Evolutionary conservation across 2,888 invertebrate genomes (phyloP).

Genomic region (Cinara cedri): DNA sequence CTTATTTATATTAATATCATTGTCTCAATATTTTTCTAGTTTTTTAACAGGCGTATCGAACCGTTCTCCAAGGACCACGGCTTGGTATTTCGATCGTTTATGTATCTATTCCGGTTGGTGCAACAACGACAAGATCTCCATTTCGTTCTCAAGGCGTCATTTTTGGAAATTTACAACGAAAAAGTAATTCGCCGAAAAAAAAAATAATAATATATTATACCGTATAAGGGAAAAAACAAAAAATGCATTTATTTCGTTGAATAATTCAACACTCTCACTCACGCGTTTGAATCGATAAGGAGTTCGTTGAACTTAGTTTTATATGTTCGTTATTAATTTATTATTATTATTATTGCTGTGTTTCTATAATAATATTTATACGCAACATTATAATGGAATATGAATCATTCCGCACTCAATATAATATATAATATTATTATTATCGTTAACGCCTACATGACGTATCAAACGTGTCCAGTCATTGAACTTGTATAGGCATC

Average conservation of each 20-base stretch:
- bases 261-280: not conserved
- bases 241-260: not conserved
- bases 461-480: constrained; percentile 11
- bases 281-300: not conserved
- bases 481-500: constrained; percentile 20
- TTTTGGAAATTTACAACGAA: constrained; percentile 95
- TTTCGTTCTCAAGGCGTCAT: constrained; percentile 88
- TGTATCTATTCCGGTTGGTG: constrained; percentile 84
- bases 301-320: constrained; percentile 24
- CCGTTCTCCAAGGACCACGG: constrained; percentile 80
- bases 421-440: too few species aligned
- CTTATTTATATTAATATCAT: too few species aligned
- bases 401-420: too few species aligned
- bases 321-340: not conserved
- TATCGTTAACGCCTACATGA: not conserved
- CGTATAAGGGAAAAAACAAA: too few species aligned
- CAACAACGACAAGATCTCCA: constrained; percentile 77
- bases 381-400: too few species aligned
- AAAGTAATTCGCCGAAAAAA: constrained; percentile 70
- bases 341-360: not conserved
- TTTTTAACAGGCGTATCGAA: constrained; percentile 68
- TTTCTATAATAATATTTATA: too few species aligned
- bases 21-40: constrained; percentile 64
- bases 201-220: not conserved
- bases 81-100: constrained; percentile 86